Evolutionary conservation across 2,797 vertebrate species (phyloP).

Genomic region (Decapterus maruadsi): DNA sequence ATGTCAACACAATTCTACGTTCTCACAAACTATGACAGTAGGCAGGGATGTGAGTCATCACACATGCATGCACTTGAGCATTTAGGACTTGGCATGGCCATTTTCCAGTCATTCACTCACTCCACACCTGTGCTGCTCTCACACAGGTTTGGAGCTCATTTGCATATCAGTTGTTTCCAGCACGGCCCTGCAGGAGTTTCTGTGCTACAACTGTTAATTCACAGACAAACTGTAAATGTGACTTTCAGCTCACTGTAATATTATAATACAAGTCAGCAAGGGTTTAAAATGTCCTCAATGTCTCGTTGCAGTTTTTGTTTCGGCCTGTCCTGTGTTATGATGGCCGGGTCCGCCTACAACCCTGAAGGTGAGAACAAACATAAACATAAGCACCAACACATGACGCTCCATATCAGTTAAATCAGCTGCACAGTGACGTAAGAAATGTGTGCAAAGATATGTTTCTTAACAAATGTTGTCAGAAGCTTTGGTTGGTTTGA

Average conservation of each 20-base stretch:
- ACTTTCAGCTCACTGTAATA: not conserved
- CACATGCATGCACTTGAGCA: too few relatives aligned
- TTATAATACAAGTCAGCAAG: not conserved
- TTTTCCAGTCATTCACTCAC: too few relatives aligned
- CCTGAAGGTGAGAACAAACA: conserved; percentile 80
- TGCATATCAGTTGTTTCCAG: not conserved
- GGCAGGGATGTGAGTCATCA: too few relatives aligned
- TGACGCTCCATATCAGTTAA: not conserved
- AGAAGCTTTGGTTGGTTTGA: not conserved
- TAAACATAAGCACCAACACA: not conserved
- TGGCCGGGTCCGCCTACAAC: conserved; percentile 86
- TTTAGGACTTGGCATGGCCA: too few relatives aligned
- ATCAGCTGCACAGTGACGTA: not conserved
- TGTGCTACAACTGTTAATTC: not conserved
- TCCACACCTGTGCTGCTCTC: too few relatives aligned
- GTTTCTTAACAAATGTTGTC: not conserved
- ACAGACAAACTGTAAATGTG: too few relatives aligned
- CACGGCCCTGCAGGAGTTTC: not conserved
- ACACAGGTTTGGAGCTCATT: not conserved
- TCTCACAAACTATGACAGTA: too few relatives aligned
- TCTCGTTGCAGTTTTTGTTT: conserved; percentile 85
- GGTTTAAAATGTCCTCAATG: not conserved
- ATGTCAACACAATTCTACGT: not conserved
- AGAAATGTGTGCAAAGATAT: not conserved
- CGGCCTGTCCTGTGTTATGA: conserved; percentile 88